These are phyloP conservation scores for Anoura caudifer DNA, from an alignment of 2,113 vertebrate species.

Conservation along the genomic window DNA sequence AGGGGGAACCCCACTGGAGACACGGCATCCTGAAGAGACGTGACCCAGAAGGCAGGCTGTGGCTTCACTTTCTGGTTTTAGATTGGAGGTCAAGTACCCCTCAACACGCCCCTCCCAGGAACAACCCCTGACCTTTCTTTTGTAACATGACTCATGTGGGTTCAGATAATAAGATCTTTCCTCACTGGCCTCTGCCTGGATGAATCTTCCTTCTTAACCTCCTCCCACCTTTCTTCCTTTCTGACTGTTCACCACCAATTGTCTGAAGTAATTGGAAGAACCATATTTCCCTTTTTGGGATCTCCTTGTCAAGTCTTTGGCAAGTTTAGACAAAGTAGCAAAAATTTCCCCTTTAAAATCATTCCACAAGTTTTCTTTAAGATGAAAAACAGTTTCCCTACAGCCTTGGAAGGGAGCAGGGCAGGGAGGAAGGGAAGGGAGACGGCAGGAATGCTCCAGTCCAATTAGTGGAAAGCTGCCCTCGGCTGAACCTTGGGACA, in stretches of 20 bases:
- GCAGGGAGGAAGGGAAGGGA: background rate
- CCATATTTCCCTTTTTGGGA: background rate
- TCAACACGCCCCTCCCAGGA: background rate
- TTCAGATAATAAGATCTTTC: constrained; percentile 29
- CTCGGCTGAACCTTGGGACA: background rate
- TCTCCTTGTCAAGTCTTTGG: constrained; percentile 21
- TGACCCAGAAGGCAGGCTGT: background rate
- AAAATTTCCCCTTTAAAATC: constrained; percentile 27
- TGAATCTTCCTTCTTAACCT: background rate
- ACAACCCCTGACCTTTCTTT: background rate
- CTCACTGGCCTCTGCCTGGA: background rate
- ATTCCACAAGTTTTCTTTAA: background rate
- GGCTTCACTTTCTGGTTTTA: background rate
- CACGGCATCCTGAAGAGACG: background rate
- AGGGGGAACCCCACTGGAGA: background rate
- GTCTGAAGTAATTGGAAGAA: background rate
- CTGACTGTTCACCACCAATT: background rate
- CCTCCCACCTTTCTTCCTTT: background rate
- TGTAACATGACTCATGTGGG: background rate
- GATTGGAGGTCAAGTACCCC: background rate
- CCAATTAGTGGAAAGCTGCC: background rate
- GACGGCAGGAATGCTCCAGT: background rate
- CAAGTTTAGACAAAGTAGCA: background rate
- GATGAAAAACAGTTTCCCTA: background rate
- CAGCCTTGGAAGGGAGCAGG: background rate